Base-by-base conservation (phyloP, 2,797 vertebrate genomes). In the Thripadectes ignobilis region DNA sequence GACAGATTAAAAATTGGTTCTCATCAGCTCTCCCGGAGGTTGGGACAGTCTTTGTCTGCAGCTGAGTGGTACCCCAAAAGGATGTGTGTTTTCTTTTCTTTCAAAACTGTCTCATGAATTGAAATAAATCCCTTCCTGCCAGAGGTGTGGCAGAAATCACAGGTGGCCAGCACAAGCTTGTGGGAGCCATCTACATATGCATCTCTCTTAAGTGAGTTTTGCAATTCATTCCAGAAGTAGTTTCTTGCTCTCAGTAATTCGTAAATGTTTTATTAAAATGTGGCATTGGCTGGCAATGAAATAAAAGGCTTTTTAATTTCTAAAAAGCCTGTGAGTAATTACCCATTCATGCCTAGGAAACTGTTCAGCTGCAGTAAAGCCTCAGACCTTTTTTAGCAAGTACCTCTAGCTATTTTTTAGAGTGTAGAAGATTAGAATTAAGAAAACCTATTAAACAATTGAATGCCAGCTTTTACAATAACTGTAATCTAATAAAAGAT, bases 401-500 rank as follows among this genome's bases (percentile, higher is more conserved):
- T 95, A 85, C 72, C 72, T 93, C 86, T 80, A 78, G 75, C 75
- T 96, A 82, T 95, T 97, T 92, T 81, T 87, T 84, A 80, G 74
- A 82, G 67, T 85, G 54, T 55, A 69, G 92, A 78, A 96, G 86
- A 97, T 87, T 75, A 69, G 82, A 95, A 95, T 96, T 95, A 97
- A 85, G 90, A 93, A 97, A 97, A 93, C 77, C 89, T 95, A 43
- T 92, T 95, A 92, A 94, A 86, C 62, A 89, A 54, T 24, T 85
- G 84, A 89, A 80, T 88, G 77, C 26, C 62, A 92, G 68, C 76
- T 94, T 95, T 96, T 94, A 92, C 93, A 93, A 81, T 93, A 96
- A 76, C 95, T 72, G 21, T 97, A 92, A 96, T 95, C 94, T 97
- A 95, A 97, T 96, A 92, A 71, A 97, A 97, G 92, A 97, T 96